These are phyloP conservation scores for Gephyroberyx darwinii DNA, from an alignment of 2,797 vertebrate species.

Conservation along the genomic window DNA sequence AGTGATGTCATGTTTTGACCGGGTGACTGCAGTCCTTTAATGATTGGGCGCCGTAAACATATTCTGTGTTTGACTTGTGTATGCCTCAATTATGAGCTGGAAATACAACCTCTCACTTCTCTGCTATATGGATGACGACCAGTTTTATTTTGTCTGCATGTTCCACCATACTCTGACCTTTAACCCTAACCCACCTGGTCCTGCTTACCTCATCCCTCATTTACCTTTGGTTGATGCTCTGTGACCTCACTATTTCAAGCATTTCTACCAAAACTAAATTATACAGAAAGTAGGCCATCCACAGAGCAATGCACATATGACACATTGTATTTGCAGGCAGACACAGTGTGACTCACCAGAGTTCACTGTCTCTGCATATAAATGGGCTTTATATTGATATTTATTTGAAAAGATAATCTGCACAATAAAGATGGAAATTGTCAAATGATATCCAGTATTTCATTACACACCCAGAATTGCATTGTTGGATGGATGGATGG, in stretches of 20 bases:
- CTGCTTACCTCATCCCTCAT: not conserved
- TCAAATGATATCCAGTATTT: slow-evolving; percentile 23
- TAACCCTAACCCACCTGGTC: slow-evolving; percentile 10
- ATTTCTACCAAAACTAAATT: slow-evolving; percentile 29
- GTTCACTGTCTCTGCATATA: slow-evolving; percentile 22
- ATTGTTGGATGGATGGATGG: not conserved
- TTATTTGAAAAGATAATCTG: slow-evolving; percentile 29
- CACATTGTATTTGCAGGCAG: slow-evolving; percentile 42
- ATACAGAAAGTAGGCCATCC: slow-evolving; percentile 63
- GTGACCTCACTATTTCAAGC: not conserved
- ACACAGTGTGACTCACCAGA: slow-evolving; percentile 55
- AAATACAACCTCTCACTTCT: slow-evolving; percentile 3
- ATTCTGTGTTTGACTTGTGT: not conserved
- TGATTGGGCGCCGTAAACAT: slow-evolving; percentile 19
- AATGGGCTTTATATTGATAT: slow-evolving; percentile 47
- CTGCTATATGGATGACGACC: not conserved
- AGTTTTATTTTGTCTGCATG: not conserved
- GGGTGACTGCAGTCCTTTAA: slow-evolving; percentile 37
- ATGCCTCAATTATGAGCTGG: not conserved
- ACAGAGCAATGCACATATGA: slow-evolving; percentile 49
- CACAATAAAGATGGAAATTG: slow-evolving; percentile 24
- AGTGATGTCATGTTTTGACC: slow-evolving; percentile 47
- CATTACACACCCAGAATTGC: slow-evolving; percentile 23
- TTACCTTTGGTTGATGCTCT: not conserved
- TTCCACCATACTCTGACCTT: slow-evolving; percentile 23